A percentile compares a stretch with the other conserved stretches of the same genome.
These are phyloP conservation scores for Ctenomys sociabilis DNA, from an alignment of 2,113 vertebrate genomes.

Conservation along the genomic window DNA sequence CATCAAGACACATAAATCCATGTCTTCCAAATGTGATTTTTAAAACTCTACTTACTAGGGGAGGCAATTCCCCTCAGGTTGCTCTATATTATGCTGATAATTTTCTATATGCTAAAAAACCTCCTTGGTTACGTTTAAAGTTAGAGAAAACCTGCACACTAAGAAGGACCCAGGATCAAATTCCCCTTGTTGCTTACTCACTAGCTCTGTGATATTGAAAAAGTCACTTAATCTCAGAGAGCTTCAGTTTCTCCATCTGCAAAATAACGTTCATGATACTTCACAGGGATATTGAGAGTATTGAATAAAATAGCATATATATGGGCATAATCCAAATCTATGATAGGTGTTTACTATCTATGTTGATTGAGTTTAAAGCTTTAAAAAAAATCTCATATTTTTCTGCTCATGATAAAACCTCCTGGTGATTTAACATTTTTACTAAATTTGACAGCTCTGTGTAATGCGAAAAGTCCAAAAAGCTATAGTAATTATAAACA, in stretches of 20 bases:
- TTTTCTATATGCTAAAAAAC: not conserved
- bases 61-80: not conserved
- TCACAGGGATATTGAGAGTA: not conserved
- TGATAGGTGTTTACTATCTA: not conserved
- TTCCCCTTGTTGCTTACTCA: not conserved
- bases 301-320: not conserved
- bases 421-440: slow-evolving; percentile 29
- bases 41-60: not conserved
- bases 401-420: slow-evolving; percentile 18
- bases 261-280: not conserved
- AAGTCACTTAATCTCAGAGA: not conserved
- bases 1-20: slow-evolving; percentile 56
- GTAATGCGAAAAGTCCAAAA: not conserved
- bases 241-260: not conserved
- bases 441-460: slow-evolving; percentile 43
- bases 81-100: slow-evolving; percentile 24
- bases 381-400: slow-evolving; percentile 31
- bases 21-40: slow-evolving; percentile 65
- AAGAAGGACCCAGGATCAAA: not conserved
- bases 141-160: slow-evolving; percentile 13
- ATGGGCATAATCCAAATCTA: not conserved
- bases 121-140: not conserved
- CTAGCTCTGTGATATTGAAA: not conserved
- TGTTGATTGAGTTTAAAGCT: not conserved
- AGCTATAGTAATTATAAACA: not conserved